Conservation (phyloP, 1,140 invertebrate genomes). For the Hyposmocoma kahamanoa region DNA sequence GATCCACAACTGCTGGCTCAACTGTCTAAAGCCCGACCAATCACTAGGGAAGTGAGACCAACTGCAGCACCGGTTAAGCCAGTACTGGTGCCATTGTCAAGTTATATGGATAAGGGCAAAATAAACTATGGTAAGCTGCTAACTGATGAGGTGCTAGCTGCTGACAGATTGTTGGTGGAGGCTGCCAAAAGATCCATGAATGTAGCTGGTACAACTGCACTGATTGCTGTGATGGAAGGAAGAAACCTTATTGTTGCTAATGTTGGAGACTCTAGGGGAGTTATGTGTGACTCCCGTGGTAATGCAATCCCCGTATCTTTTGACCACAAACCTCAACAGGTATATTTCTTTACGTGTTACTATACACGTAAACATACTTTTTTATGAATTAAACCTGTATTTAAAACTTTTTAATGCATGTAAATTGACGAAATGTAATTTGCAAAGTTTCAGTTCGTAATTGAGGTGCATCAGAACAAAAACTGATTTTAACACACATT, state of each 20-base stretch:
- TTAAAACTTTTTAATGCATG: no score
- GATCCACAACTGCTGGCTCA: constrained; percentile 80
- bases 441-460: no score
- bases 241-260: constrained; percentile 92
- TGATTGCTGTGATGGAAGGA: constrained; percentile 90
- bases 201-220: constrained; percentile 94
- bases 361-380: no score
- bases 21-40: constrained; percentile 76
- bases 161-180: constrained; percentile 85
- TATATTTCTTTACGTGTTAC: constrained; percentile 44
- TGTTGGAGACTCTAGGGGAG: constrained; percentile 96
- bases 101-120: constrained; percentile 81
- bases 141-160: constrained; percentile 88
- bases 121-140: constrained; percentile 88
- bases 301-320: constrained; percentile 94
- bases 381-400: no score
- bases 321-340: constrained; percentile 97
- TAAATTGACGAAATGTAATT: no score
- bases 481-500: no score
- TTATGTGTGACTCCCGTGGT: constrained; percentile 93
- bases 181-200: constrained; percentile 87
- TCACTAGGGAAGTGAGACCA: constrained; percentile 78
- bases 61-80: constrained; percentile 48
- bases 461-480: no score
- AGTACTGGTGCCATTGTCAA: constrained; percentile 47